Evolutionary conservation across 2,113 vertebrate species (phyloP).

Genomic region (Hypocryptadius cinnamomeus): DNA sequence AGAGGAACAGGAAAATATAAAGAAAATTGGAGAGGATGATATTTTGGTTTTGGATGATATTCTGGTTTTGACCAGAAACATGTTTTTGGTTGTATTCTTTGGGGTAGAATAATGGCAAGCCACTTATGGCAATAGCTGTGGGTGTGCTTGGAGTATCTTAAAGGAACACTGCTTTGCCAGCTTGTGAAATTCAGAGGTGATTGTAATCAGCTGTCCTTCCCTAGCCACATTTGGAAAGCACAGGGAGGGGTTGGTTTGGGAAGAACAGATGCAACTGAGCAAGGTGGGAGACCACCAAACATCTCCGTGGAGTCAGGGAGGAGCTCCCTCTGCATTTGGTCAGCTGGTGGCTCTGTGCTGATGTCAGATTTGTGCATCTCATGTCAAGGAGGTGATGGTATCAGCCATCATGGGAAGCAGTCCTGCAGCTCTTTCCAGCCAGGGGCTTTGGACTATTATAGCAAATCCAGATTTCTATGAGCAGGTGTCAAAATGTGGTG

Average conservation of each 20-base stretch:
- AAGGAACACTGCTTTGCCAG: not conserved
- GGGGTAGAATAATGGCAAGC: not conserved
- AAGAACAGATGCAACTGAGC: not conserved
- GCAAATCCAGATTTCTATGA: not conserved
- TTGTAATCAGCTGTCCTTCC: not conserved
- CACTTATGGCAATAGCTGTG: not conserved
- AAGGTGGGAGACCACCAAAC: not conserved
- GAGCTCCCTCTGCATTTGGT: not conserved
- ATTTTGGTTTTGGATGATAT: too few relatives aligned
- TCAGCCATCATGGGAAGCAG: not conserved
- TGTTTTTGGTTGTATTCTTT: not conserved
- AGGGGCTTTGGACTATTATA: not conserved
- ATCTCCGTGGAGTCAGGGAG: not conserved
- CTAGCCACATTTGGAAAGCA: not conserved
- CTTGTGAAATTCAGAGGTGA: not conserved
- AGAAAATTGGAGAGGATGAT: not conserved
- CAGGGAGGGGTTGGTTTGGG: not conserved
- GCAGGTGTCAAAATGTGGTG: not conserved
- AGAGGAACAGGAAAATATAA: not conserved
- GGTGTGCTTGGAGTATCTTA: not conserved
- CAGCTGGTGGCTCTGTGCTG: not conserved
- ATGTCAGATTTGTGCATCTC: not conserved
- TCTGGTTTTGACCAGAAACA: rapidly evolving
- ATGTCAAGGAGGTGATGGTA: not conserved
- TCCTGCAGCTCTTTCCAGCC: not conserved